A percentile compares a stretch with the other conserved stretches of the same genome.
Conservation (phyloP, 2,888 invertebrate genomes). For the Pristionchus exspectatus region DNA sequence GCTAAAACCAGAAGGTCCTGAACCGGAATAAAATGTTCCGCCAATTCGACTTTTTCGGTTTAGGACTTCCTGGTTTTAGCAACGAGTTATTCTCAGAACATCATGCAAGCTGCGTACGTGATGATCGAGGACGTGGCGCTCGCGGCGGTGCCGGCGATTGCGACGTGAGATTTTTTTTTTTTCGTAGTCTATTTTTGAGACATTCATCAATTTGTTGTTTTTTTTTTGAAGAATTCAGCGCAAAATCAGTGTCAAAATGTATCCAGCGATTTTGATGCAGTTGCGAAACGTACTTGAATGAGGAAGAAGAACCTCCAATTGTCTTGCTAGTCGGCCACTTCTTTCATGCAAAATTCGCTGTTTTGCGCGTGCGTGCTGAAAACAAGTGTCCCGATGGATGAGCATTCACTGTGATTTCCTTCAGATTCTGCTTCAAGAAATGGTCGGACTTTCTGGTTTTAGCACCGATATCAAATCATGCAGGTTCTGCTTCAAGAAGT, state of each 20-base stretch:
- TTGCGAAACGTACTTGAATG: neutral
- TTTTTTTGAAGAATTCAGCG: no score
- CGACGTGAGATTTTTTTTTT: conserved; percentile 8
- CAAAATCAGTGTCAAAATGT: no score
- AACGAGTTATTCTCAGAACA: neutral
- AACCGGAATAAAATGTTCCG: no score
- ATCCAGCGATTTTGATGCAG: neutral
- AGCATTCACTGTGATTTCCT: neutral
- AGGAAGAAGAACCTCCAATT: neutral
- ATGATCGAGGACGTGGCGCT: conserved; percentile 38
- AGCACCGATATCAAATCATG: no score
- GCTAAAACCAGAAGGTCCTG: neutral
- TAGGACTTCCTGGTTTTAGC: no score
- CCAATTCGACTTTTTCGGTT: no score
- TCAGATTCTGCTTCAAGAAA: neutral
- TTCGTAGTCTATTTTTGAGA: no score
- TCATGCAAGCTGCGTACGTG: conserved; percentile 45
- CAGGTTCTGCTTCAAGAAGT: neutral
- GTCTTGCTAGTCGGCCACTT: neutral
- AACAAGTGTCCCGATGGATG: neutral
- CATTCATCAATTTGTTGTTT: no score
- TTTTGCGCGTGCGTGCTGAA: neutral
- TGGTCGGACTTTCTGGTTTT: neutral
- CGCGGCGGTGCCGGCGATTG: neutral
- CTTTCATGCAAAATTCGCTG: no score